Conservation (phyloP, 2,113 vertebrate genomes). For the Sterrhoptilus dennistouni region DNA sequence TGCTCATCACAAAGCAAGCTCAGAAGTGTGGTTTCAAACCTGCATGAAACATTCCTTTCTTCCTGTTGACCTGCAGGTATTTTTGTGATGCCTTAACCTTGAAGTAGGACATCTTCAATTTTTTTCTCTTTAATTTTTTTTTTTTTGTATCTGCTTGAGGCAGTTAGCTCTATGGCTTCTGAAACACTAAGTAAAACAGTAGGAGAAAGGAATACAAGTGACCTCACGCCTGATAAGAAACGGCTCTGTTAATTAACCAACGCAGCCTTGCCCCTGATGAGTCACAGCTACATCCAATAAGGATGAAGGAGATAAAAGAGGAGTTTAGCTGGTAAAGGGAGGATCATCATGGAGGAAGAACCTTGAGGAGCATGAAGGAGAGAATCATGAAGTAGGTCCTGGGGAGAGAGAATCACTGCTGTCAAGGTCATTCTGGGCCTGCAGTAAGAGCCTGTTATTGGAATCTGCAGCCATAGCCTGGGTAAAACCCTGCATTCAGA, state of each 20-base stretch:
- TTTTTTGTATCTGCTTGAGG: neutral
- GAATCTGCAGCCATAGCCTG: neutral
- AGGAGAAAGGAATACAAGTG: neutral
- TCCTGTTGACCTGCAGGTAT: neutral
- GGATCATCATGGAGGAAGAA: neutral
- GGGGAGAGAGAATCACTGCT: neutral
- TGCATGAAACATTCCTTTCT: neutral
- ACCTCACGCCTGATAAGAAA: neutral
- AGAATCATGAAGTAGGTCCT: neutral
- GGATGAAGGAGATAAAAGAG: neutral
- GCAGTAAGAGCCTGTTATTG: neutral
- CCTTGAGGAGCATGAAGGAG: neutral
- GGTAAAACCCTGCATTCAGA: neutral
- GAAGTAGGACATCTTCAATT: neutral
- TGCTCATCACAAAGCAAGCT: neutral
- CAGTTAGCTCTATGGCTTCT: neutral
- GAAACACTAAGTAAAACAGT: neutral
- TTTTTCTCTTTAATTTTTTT: neutral
- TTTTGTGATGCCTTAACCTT: neutral
- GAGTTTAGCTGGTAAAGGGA: neutral
- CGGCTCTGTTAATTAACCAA: neutral
- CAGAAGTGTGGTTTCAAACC: neutral
- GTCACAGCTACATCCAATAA: neutral
- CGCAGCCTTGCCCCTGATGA: neutral
- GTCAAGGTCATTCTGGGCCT: neutral